Conservation (phyloP, 1,140 invertebrate genomes). For the Penaeus indicus region DNA sequence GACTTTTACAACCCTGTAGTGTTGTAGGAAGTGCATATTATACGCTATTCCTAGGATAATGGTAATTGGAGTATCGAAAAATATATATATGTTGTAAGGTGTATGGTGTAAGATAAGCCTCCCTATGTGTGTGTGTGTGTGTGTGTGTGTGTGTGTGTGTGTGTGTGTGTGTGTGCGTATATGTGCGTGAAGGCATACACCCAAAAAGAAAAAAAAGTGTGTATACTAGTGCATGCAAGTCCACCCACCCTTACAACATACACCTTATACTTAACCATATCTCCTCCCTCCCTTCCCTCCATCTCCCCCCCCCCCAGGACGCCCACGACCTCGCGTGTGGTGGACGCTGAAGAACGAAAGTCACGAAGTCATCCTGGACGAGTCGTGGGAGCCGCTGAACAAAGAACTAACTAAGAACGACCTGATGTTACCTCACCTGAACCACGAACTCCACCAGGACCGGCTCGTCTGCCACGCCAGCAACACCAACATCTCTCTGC, state of each 20-base stretch:
- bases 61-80: no score
- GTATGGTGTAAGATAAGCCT: no score
- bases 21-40: no score
- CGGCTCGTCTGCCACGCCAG: conserved; percentile 38
- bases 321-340: conserved; percentile 48
- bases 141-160: conserved; percentile 14
- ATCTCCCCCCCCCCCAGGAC: neutral
- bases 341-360: conserved; percentile 47
- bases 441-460: conserved; percentile 21
- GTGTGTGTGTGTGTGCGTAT: neutral
- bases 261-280: no score
- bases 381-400: conserved; percentile 34
- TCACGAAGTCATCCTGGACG: conserved; percentile 42
- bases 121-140: neutral
- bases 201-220: no score
- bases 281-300: neutral
- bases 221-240: no score
- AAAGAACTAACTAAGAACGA: conserved; percentile 38
- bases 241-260: no score
- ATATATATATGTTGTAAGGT: no score
- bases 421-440: conserved; percentile 46
- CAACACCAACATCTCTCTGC: conserved; percentile 32
- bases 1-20: no score
- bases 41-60: no score
- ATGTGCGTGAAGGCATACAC: no score